Evolutionary conservation across 2,113 vertebrate species (phyloP).

Genomic region (Theropithecus gelada): DNA sequence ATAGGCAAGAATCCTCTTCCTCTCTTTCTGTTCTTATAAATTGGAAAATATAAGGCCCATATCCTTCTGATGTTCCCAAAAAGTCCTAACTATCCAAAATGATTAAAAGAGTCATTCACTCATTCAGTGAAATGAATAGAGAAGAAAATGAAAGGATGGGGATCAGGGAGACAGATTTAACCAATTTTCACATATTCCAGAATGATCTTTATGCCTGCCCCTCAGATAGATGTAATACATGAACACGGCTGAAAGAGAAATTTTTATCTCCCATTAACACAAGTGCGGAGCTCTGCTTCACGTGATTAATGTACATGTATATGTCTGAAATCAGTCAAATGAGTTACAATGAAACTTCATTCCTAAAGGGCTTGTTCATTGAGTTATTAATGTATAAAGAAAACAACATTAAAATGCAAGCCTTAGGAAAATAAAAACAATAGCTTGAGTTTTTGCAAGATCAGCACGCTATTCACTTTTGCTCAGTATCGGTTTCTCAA

Average conservation of each 20-base stretch:
- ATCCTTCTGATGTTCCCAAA: neutral
- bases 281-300: neutral
- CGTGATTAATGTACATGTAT: neutral
- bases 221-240: neutral
- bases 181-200: neutral
- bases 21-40: neutral
- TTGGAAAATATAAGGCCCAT: neutral
- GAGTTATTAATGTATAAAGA: neutral
- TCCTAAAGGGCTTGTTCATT: constrained; percentile 11
- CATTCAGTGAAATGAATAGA: neutral
- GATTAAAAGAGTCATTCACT: neutral
- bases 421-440: neutral
- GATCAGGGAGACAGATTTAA: neutral
- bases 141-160: neutral
- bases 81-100: neutral
- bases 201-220: neutral
- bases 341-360: neutral
- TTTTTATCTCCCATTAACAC: neutral
- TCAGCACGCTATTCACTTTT: neutral
- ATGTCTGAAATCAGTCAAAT: neutral
- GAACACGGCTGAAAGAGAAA: neutral
- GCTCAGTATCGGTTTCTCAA: neutral
- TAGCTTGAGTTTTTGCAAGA: neutral
- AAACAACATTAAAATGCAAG: neutral
- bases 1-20: neutral